phyloP scores from a whole-genome alignment of 2,797 vertebrate species.

The Microtus obscurus region DNA sequence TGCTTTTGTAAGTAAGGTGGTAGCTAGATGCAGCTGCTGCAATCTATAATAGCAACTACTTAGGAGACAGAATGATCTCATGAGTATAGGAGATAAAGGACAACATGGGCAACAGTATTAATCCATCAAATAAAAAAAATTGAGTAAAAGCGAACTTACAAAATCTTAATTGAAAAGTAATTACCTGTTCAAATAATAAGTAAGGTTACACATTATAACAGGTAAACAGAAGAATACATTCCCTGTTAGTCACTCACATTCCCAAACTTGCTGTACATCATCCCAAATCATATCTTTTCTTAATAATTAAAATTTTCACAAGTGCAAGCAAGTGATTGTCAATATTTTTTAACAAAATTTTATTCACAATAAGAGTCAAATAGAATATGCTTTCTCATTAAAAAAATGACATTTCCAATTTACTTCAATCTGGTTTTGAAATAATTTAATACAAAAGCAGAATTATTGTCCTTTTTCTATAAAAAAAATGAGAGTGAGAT shows the following conservation, averaged over 20 bases:
- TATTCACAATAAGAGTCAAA: conserved; percentile 53
- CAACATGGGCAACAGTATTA: not conserved
- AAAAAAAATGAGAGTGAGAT: conserved; percentile 60
- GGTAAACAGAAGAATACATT: conserved; percentile 30
- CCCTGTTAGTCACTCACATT: not conserved
- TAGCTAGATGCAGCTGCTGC: not conserved
- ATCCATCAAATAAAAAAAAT: not conserved
- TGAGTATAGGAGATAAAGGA: not conserved
- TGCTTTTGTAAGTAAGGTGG: conserved; percentile 1
- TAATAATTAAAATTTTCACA: conserved; percentile 47
- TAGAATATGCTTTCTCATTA: conserved; percentile 32
- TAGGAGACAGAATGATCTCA: not conserved
- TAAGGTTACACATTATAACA: not conserved
- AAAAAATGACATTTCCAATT: conserved; percentile 16
- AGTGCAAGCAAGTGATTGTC: conserved; percentile 7
- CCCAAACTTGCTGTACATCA: not conserved
- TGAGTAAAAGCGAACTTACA: no score
- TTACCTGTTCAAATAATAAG: not conserved
- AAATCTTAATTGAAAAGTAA: not conserved
- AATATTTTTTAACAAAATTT: conserved; percentile 55
- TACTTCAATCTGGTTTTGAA: conserved; percentile 61
- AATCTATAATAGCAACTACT: not conserved
- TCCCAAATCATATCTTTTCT: not conserved
- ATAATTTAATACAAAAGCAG: conserved; percentile 67
- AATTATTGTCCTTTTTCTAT: conserved; percentile 70